These are phyloP conservation scores for Calephelis virginiensis DNA, from an alignment of 1,140 invertebrate species.

Conservation along the genomic window DNA sequence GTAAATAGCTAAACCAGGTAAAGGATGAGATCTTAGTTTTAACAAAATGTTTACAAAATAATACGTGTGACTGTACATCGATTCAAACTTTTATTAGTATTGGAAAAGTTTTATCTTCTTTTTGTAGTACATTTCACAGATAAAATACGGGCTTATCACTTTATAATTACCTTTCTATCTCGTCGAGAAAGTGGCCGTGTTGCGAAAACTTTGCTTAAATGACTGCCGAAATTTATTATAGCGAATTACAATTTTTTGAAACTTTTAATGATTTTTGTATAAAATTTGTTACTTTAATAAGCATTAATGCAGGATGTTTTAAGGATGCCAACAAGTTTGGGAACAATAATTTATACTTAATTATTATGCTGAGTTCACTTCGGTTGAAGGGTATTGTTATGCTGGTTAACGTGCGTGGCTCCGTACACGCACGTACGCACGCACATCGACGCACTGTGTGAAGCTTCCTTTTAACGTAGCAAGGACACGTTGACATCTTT, in stretches of 20 bases:
- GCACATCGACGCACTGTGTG: no score
- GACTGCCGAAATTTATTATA: constrained; percentile 3
- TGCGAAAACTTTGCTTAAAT: constrained; percentile 5
- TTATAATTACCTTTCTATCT: constrained; percentile 5
- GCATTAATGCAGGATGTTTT: neutral
- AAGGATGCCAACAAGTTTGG: neutral
- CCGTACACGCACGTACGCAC: no score
- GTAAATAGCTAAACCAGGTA: no score
- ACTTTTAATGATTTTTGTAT: constrained; percentile 11
- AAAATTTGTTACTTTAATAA: constrained; percentile 8
- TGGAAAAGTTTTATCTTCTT: constrained; percentile 10
- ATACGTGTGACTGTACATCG: neutral
- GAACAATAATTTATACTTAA: neutral
- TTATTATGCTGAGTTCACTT: neutral
- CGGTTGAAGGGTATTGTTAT: no score
- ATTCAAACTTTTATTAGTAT: neutral
- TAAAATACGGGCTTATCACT: constrained; percentile 4
- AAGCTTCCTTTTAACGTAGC: neutral
- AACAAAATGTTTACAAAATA: no score
- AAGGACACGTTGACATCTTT: neutral
- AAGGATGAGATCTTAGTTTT: no score
- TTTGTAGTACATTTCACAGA: neutral
- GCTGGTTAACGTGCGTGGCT: no score
- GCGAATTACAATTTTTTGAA: neutral
- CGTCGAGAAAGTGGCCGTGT: neutral